Percentiles rank a stretch among this genome's conserved stretches.
phyloP scores from a whole-genome alignment of 92 coral and sea anemone genomes.

The Heliopora coerulea region DNA sequence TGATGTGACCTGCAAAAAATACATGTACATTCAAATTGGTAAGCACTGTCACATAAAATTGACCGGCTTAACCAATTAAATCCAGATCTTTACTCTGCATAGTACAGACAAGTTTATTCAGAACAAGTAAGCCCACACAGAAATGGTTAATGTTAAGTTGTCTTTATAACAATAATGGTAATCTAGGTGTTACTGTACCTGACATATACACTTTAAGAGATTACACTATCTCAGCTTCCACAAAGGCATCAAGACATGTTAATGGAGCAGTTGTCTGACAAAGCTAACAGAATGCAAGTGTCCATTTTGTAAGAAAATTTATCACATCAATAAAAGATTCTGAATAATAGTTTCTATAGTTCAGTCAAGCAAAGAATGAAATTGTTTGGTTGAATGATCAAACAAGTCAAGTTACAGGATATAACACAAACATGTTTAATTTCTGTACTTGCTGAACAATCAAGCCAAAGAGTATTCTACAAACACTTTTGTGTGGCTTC shows the following conservation, averaged over 20 bases:
- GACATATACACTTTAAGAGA: constrained; percentile 48
- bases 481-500: constrained; percentile 43
- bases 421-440: constrained; percentile 40
- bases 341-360: constrained; percentile 47
- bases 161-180: no score
- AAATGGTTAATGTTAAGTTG: not conserved
- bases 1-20: constrained; percentile 48
- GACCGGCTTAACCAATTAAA: no score
- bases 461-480: no score
- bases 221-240: constrained; percentile 56
- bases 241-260: constrained; percentile 53
- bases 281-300: constrained; percentile 38
- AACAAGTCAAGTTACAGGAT: constrained; percentile 46
- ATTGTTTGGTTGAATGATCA: constrained; percentile 39
- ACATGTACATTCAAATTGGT: not conserved
- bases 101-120: not conserved
- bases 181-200: constrained; percentile 29
- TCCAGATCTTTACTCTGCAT: no score
- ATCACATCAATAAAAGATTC: constrained; percentile 44
- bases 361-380: constrained; percentile 51
- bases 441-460: not conserved
- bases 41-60: not conserved
- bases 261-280: constrained; percentile 50
- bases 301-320: constrained; percentile 56
- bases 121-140: not conserved